Percentiles rank a stretch among this genome's conserved stretches.
These are phyloP conservation scores for Panagrolaimus sp. DNA, from an alignment of 1,140 invertebrate genomes.

Conservation along the genomic window DNA sequence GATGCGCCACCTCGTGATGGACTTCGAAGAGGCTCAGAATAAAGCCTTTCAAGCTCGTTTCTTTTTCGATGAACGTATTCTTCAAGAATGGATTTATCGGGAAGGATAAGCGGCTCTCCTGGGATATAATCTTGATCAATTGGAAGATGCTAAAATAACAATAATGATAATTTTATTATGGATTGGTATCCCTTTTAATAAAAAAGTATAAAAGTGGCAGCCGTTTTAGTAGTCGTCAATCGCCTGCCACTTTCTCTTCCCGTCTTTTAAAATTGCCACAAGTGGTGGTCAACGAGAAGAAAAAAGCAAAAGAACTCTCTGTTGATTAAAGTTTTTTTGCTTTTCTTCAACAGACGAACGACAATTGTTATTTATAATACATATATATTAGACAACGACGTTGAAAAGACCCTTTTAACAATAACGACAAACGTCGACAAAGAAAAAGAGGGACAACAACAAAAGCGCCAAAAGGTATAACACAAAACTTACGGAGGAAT, in stretches of 20 bases:
- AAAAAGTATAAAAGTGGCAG: neutral
- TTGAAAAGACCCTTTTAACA: no score
- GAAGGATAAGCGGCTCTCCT: constrained; percentile 29
- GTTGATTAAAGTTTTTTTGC: no score
- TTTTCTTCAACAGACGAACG: no score
- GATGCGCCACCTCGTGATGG: constrained; percentile 5
- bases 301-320: no score
- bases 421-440: no score
- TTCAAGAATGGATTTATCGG: constrained; percentile 44
- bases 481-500: no score
- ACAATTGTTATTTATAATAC: no score
- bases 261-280: no score
- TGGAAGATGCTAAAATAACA: constrained; percentile 15
- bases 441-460: no score
- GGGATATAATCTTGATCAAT: constrained; percentile 11
- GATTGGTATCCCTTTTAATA: neutral
- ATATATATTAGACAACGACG: no score
- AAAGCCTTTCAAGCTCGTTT: constrained; percentile 16
- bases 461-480: no score
- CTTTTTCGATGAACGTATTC: constrained; percentile 38
- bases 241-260: neutral
- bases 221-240: neutral
- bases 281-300: no score
- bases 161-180: neutral
- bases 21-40: neutral